Percentiles rank a stretch among this genome's conserved stretches.
These are phyloP conservation scores for Salmo trutta DNA, from an alignment of 2,797 vertebrate genomes.

Conservation along the genomic window DNA sequence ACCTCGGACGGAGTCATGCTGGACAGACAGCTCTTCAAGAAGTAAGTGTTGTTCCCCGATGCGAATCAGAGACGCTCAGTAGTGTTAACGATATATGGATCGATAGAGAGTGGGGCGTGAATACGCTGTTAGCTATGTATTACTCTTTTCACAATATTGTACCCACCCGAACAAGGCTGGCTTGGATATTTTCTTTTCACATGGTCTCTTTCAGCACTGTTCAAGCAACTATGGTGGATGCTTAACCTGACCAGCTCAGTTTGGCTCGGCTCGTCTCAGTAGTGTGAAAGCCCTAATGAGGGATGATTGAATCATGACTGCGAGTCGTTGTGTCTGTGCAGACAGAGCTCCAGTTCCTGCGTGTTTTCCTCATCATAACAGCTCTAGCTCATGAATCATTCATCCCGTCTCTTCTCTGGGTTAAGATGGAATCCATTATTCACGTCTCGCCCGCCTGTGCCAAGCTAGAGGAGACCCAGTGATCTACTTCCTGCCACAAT, in stretches of 20 bases:
- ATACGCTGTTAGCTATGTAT: neutral
- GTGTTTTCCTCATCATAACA: neutral
- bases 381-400: neutral
- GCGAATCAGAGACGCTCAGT: neutral
- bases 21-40: conserved; percentile 93
- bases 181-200: neutral
- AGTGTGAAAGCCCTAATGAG: neutral
- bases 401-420: neutral
- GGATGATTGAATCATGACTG: neutral
- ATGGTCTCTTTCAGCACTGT: neutral
- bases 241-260: neutral
- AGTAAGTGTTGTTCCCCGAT: neutral
- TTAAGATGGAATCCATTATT: neutral
- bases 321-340: neutral
- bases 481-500: neutral
- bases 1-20: conserved; percentile 90
- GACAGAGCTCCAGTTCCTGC: neutral
- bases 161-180: neutral
- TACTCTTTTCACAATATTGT: neutral
- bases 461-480: neutral
- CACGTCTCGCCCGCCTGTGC: neutral
- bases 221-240: neutral
- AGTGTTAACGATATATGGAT: neutral
- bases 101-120: neutral
- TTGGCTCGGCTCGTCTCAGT: neutral